Evolutionary conservation across 2,888 invertebrate genomes (phyloP), one percentile per base, ranked within the genome.

Genomic region (Seira musarum): DNA sequence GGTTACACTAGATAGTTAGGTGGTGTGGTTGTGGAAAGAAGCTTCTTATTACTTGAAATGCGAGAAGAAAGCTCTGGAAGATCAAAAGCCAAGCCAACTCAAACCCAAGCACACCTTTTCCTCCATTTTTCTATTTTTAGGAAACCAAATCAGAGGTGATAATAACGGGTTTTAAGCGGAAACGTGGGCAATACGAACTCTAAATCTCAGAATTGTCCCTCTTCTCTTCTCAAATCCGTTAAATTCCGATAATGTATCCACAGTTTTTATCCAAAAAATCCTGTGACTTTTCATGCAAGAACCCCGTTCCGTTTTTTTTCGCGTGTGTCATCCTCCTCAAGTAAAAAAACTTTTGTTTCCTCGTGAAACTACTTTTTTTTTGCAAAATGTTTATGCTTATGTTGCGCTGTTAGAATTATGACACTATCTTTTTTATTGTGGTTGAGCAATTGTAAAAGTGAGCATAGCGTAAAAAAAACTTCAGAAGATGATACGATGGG

Each of bases 341-440:
- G 13, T 53, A 53, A 53, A 53, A 53, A 13, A 40, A 13, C 13
- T 40, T 40, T 40, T 40, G 40, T n/a, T n/a, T n/a, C n/a, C n/a
- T n/a, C n/a, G n/a, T n/a, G n/a, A n/a, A n/a, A n/a, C n/a, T n/a
- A n/a, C n/a, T n/a, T 30, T 30, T 30, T 30, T 30, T 30, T 2
- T 30, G 30, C 2, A 30, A 53, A 53, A 53, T 53, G 53, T 53
- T 53, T 53, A 53, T 53, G 53, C 53, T 53, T 53, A 53, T 53
- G 53, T 53, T 53, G 53, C 53, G 17, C 13, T 53, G 53, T 53
- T 53, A 53, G 13, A 53, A 53, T 53, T 53, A 53, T 53, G 53
- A 53, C 53, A 53, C 15, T 15, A 53, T 17, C n/a, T 17, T 53
- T 53, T 53, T 53, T 53, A 53, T 53, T 53, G 53, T 53, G 53